Percentiles rank a stretch among this genome's conserved stretches.
phyloP scores from a whole-genome alignment of 2,888 invertebrate species.

The Galerucella calmariensis region DNA sequence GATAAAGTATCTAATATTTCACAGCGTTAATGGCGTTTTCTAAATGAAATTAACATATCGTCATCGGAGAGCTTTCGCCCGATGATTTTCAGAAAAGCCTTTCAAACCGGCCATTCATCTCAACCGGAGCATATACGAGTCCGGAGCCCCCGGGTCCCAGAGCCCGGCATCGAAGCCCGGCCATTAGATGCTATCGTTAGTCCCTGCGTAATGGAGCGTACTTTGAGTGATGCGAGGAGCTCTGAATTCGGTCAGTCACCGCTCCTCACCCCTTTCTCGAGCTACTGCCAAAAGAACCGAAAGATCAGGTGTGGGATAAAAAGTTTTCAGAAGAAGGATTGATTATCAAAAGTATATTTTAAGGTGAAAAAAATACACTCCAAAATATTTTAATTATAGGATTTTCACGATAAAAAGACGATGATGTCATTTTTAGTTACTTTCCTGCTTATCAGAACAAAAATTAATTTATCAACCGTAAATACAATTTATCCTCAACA shows the following conservation, averaged over 20 bases:
- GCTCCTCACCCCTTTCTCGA: conserved; percentile 8
- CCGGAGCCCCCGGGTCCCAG: conserved; percentile 51
- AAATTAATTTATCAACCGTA: no score
- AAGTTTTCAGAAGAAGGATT: conserved; percentile 14
- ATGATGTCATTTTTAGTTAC: no score
- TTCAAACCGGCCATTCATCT: conserved; percentile 61
- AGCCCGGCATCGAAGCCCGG: conserved; percentile 47
- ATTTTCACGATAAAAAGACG: no score
- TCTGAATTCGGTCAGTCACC: conserved; percentile 14
- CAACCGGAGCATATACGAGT: conserved; percentile 38
- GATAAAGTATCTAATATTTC: conserved; percentile 41
- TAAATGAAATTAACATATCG: conserved; percentile 54
- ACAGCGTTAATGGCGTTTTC: conserved; percentile 43
- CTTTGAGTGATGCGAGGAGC: conserved; percentile 46
- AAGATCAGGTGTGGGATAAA: conserved; percentile 29
- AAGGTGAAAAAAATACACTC: no score
- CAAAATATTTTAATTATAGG: no score
- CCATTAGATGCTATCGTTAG: conserved; percentile 65
- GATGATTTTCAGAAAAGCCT: conserved; percentile 56
- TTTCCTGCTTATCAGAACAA: no score
- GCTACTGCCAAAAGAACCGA: conserved; percentile 1
- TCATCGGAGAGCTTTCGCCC: conserved; percentile 61
- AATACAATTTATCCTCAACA: no score
- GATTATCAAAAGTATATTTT: neutral
- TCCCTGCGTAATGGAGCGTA: conserved; percentile 61